These are phyloP conservation scores for Ctenodactylus gundi DNA, from an alignment of 2,113 vertebrate species.

Conservation along the genomic window DNA sequence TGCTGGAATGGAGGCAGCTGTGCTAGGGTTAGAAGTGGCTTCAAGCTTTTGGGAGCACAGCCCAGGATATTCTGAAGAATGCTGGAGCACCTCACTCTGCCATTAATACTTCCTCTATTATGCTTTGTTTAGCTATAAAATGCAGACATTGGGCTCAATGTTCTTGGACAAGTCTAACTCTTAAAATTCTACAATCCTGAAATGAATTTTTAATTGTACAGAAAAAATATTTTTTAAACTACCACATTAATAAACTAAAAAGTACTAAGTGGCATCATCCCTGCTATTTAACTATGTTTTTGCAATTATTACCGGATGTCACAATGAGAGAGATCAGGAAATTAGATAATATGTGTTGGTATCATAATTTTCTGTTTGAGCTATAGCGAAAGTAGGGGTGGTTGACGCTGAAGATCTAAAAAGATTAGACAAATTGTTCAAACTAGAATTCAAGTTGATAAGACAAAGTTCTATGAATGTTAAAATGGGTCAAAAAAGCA, in stretches of 20 bases:
- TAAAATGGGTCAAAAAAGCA: neutral
- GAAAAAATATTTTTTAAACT: constrained; percentile 24
- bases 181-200: neutral
- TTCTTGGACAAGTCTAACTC: neutral
- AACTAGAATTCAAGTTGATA: constrained; percentile 47
- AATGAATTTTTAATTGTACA: neutral
- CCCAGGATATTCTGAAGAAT: neutral
- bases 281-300: constrained; percentile 47
- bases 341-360: constrained; percentile 14
- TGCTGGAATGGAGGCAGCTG: neutral
- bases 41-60: neutral
- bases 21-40: neutral
- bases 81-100: neutral
- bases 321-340: constrained; percentile 54
- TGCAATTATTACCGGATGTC: constrained; percentile 60
- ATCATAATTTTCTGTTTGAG: constrained; percentile 57
- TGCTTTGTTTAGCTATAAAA: neutral
- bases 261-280: constrained; percentile 30
- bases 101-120: neutral
- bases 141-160: neutral
- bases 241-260: neutral
- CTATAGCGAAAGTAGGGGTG: constrained; percentile 27
- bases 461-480: constrained; percentile 44
- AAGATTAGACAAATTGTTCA: constrained; percentile 54
- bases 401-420: constrained; percentile 43